Evolutionary conservation across 2,113 vertebrate genomes (phyloP).

Genomic region (Gavia stellata): DNA sequence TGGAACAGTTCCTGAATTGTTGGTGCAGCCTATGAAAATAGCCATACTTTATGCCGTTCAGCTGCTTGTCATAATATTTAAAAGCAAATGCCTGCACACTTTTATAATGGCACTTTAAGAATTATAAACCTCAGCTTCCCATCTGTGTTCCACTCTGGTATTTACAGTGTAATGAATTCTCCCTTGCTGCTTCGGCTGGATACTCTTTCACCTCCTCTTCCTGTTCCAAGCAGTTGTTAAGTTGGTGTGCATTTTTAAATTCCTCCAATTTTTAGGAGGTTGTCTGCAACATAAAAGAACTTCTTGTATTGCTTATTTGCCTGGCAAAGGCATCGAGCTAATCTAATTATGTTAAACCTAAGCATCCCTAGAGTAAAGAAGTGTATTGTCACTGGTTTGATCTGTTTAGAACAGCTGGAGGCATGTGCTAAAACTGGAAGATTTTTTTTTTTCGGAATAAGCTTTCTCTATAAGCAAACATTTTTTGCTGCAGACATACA

Average conservation of each 20-base stretch:
- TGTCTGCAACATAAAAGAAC: background rate
- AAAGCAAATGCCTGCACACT: background rate
- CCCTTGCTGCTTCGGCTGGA: background rate
- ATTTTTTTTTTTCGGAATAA: background rate
- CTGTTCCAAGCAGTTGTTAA: background rate
- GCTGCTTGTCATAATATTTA: background rate
- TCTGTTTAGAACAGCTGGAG: background rate
- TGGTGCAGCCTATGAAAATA: background rate
- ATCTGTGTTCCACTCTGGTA: background rate
- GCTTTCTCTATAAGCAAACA: background rate
- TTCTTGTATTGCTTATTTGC: background rate
- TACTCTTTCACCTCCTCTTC: conserved; percentile 21
- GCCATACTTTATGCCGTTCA: background rate
- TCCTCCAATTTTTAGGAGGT: background rate
- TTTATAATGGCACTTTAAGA: background rate
- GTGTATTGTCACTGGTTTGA: background rate
- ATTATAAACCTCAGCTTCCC: background rate
- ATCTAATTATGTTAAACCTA: background rate
- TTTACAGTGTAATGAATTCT: background rate
- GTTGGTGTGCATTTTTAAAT: background rate
- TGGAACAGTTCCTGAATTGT: background rate
- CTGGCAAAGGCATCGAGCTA: background rate
- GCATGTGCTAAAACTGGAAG: background rate
- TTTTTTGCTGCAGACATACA: background rate
- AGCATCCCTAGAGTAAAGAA: background rate